Evolutionary conservation across 2,797 vertebrate species (phyloP), one percentile per base, ranked within the genome.

Genomic region (Pseudotriccus pelzelni): DNA sequence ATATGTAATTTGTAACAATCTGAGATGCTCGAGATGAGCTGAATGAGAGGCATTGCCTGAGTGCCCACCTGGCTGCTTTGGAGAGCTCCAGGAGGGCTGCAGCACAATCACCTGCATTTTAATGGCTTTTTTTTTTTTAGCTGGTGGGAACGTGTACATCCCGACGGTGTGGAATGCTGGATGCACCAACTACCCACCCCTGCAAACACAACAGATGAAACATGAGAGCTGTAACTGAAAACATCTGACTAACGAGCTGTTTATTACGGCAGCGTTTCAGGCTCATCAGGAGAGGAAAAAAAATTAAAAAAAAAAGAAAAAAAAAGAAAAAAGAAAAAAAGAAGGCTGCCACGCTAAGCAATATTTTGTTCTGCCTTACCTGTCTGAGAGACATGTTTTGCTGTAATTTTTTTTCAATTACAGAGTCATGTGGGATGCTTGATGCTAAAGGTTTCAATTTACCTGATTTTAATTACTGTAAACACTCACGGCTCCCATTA

Each of bases 401-500:
- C 25, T 81, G 12, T 15, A n/a, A 24, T 67, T 50, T 86, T 46
- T 81, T 84, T 81, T 79, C 20, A 87, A 32, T 83, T 24, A 46
- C 24, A 22, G 47, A 84, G 69, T 79, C 55, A 73, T 7, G 3
- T 21, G 55, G 53, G 76, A 92, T 70, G 67, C 55, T 86, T 78
- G 58, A 52, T 52, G 49, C 44, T 53, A 76, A 79, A 78, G 85
- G 58, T 59, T 92, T 75, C 82, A 72, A 84, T 93, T 96, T 88
- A 73, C 58, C 27, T 67, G 36, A 84, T 88, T 76, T 83, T 69
- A 92, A 84, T 92, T 81, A 87, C 24, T 84, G 76, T 60, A 81
- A 91, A 95, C 46, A 41, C 36, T 74, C 87, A 10, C 50, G 81
- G 56, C n/a, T 91, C 79, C 66, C 69, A 67, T 91, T 88, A 91